Percentiles rank a stretch among this genome's conserved stretches.
phyloP scores from a whole-genome alignment of 2,888 invertebrate genomes.

The Deroplatys truncata region DNA sequence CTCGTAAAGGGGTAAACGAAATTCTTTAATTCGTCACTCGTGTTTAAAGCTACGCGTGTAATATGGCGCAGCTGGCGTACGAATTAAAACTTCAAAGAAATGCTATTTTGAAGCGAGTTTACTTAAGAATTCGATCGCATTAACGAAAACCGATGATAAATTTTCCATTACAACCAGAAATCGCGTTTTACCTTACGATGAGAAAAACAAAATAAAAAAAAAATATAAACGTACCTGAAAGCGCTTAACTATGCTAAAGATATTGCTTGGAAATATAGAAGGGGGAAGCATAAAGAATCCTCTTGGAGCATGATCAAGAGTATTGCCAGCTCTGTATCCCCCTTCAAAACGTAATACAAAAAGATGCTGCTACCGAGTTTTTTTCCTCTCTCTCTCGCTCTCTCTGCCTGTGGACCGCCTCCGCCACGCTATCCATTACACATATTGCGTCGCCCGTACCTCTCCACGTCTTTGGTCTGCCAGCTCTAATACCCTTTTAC shows the following conservation, averaged over 20 bases:
- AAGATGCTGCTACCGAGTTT: neutral
- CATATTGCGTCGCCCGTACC: neutral
- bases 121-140: too few relatives aligned
- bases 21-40: too few relatives aligned
- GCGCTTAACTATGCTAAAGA: neutral
- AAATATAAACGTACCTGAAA: neutral
- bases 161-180: too few relatives aligned
- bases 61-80: too few relatives aligned
- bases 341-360: neutral
- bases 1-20: too few relatives aligned
- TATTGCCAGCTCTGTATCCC: neutral
- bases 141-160: too few relatives aligned
- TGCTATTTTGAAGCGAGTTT: too few relatives aligned
- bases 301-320: neutral
- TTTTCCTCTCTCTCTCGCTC: too few relatives aligned
- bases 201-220: neutral
- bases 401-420: neutral
- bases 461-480: slow-evolving; percentile 6
- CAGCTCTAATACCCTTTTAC: slow-evolving; percentile 31
- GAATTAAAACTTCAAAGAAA: too few relatives aligned
- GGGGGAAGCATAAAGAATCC: neutral
- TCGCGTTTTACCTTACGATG: too few relatives aligned
- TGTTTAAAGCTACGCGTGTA: too few relatives aligned
- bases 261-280: neutral
- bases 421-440: neutral